Conservation (phyloP, 1,140 invertebrate species). For the Nasonia longicornis region DNA sequence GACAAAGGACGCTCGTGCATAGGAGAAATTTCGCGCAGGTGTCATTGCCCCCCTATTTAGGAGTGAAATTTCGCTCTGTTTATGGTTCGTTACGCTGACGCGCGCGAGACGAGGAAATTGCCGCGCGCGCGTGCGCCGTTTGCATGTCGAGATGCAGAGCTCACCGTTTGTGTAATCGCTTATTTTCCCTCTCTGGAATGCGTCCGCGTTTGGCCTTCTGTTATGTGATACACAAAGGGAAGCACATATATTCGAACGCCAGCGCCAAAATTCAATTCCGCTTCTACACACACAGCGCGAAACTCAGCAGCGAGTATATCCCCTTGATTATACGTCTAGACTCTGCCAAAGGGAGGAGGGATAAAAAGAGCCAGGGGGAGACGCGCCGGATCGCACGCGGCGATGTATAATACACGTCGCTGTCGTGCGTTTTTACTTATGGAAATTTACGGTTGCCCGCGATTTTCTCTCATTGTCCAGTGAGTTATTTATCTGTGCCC, state of each 20-base stretch:
- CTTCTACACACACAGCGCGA: neutral
- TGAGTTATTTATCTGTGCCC: constrained; percentile 7
- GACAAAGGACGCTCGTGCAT: neutral
- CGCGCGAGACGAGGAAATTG: neutral
- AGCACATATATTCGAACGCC: too few species aligned
- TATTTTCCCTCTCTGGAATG: too few species aligned
- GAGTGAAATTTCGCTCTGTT: constrained; percentile 17
- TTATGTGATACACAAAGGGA: too few species aligned
- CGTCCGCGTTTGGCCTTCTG: too few species aligned
- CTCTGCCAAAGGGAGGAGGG: neutral
- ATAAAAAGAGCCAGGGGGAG: neutral
- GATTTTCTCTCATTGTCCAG: constrained; percentile 13
- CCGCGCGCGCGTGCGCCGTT: neutral
- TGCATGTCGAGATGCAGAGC: neutral
- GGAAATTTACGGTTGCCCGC: constrained; percentile 13
- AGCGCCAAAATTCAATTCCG: too few species aligned
- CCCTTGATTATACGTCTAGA: constrained; percentile 17
- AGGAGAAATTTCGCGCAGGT: neutral
- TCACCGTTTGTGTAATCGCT: neutral
- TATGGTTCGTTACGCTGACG: neutral
- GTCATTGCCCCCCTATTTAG: neutral
- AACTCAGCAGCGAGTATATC: neutral
- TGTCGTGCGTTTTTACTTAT: constrained; percentile 1
- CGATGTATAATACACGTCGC: neutral
- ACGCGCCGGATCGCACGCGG: neutral